Base-by-base conservation (phyloP, 2,113 vertebrate species). In the Gymnogyps californianus region DNA sequence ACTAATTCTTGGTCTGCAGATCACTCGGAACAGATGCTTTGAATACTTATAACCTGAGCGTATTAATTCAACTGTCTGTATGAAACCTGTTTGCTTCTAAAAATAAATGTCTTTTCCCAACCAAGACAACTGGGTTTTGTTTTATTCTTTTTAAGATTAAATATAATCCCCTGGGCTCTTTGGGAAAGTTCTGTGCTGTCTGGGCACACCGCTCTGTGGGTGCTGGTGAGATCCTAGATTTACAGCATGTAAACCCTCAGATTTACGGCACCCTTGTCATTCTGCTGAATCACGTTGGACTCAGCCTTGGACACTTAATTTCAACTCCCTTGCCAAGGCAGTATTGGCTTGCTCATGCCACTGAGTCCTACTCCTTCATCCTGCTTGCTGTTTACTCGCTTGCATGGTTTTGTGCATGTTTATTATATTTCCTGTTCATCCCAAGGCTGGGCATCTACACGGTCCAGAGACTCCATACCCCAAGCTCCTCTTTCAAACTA, bases 171-270 rank as follows among this genome's bases (percentile, higher is more conserved):
- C 40, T 38, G 7, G 1, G 42, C 42, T 77, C 55, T 75, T 76
- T 2, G 49, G 66, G 58, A 24, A 69, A 16, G 38, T 13, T 26
- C 66, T 31, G 47, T 44, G 57, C 42, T 78, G 36, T 70, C 65
- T 31, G 44, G 61, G 22, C 44, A 47, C 6, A 10, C 20, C 1
- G 2, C 13, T 21, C 46, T 77, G 22, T 12, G 28, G 61, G 49
- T 38, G 25, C 32, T 64, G 59, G 24, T 4, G 17, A 61, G 54
- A 72, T 9, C 31, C 70, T 6, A 5, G 4, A 40, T 52, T 26
- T 64, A 44, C 22, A 69, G 22, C 55, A 71, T 0, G 0, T 1
- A 65, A 55, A 31, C 46, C 40, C 42, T 28, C 19, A 5, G 46
- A 25, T 52, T 67, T 28, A 18, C 7, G 2, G 21, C 72, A 44